These are phyloP conservation scores for Philopotamus ludificatus DNA, from an alignment of 1,140 invertebrate species.

Conservation along the genomic window DNA sequence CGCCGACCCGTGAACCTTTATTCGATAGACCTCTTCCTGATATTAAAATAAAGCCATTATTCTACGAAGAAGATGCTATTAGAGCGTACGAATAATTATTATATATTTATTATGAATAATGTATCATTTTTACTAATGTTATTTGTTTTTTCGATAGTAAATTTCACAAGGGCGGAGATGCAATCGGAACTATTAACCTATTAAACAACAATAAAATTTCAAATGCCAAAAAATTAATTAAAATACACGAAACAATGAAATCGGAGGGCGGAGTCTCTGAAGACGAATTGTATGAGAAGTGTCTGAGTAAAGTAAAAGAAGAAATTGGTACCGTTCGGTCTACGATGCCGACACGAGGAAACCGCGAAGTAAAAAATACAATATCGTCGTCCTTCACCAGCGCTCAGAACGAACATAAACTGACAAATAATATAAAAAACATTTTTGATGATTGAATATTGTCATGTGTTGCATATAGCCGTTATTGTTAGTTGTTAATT, in stretches of 20 bases:
- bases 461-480: too few species aligned
- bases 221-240: slow-evolving; percentile 60
- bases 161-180: slow-evolving; percentile 60
- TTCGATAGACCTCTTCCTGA: slow-evolving; percentile 64
- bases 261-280: slow-evolving; percentile 54
- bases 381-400: slow-evolving; percentile 45
- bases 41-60: slow-evolving; percentile 9
- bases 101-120: slow-evolving; percentile 15
- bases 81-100: slow-evolving; percentile 68
- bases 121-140: slow-evolving; percentile 11
- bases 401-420: slow-evolving; percentile 28
- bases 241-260: slow-evolving; percentile 58
- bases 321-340: slow-evolving; percentile 32
- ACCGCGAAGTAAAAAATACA: slow-evolving; percentile 5
- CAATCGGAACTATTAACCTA: slow-evolving; percentile 56
- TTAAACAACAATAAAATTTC: slow-evolving; percentile 51
- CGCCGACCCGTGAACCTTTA: slow-evolving; percentile 75
- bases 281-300: slow-evolving; percentile 51
- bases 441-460: slow-evolving; percentile 45
- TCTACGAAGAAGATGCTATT: slow-evolving; percentile 61
- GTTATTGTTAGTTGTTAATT: too few species aligned
- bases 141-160: slow-evolving; percentile 55
- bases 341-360: not conserved
- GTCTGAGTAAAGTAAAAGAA: slow-evolving; percentile 40
- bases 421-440: slow-evolving; percentile 45